Base-by-base conservation (phyloP, 1,140 invertebrate genomes). In the Papilio helenus region DNA sequence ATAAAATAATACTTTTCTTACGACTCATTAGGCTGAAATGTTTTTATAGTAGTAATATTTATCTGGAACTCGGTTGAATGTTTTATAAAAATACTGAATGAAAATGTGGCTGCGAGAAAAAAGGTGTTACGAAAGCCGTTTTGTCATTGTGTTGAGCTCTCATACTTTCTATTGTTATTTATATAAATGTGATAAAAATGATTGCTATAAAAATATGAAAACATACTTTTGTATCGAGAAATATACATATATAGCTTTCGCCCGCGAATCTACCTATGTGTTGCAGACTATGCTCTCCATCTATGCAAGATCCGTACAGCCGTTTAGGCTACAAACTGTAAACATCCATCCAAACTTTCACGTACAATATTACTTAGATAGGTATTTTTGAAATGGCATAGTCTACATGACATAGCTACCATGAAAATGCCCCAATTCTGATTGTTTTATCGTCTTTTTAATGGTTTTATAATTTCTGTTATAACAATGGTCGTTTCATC, bases 11-110 rank as follows among this genome's bases (percentile, higher is more conserved):
- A 29, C 26, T 7, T 34, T 68, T 29, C 26, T 68, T 68, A 29
- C 61, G 61, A 68, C 34, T 68, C 61, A 68, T 68, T 68, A 68
- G 34, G 12, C 61, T 29, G 61, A 68, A 68, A 68, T 29, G 26
- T 68, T 68, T 16, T 61, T 23, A 26, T 61, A 26, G 8, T 5
- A 10, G 10, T 26, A 61, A 26, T 61, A 29, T 68, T 29, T 29
- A 16, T 16, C 10, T 68, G 14, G 26, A 68, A 68, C 61, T 68
- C 61, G 10, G 61, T 68, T 68, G 26, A 68, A 68, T 68, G 61
- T 68, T 68, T 68, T 68, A 68, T 68, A 68, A 68, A 65, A 68
- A 68, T 68, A 68, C 14, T 68, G 61, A 68, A 68, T 68, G 16
- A 29, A 68, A 68, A 68, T 29, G 61, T 68, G 61, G 61, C 61